Evolutionary conservation across 92 coral and sea anemone species (phyloP).

Genomic region (Zoanthus sansibaricus): DNA sequence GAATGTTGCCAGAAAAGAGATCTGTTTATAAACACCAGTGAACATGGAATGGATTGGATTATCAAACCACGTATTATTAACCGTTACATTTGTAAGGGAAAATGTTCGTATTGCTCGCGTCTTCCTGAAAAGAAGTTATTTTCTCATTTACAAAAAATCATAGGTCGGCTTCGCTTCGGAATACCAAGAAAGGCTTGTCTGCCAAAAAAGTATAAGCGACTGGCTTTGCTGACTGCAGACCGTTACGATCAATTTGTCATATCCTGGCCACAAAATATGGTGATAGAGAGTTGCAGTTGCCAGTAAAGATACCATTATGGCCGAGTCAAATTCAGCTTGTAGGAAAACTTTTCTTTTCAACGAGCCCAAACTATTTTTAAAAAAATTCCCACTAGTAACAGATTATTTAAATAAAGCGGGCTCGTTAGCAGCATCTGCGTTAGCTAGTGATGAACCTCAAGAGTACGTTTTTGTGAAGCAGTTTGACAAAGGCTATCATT

Average conservation of each 20-base stretch:
- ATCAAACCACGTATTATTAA: conserved; percentile 15
- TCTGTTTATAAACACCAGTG: not conserved
- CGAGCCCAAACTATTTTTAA: not conserved
- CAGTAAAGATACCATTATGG: not conserved
- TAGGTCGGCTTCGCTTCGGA: not conserved
- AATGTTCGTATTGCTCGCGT: not conserved
- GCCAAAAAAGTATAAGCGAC: conserved; percentile 5
- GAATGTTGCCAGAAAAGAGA: conserved; percentile 3
- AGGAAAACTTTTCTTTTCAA: not conserved
- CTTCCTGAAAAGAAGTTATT: not conserved
- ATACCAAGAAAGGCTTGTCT: not conserved
- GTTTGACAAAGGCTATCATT: no score
- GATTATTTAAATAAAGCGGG: no score
- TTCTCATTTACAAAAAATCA: not conserved
- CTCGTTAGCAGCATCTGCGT: no score
- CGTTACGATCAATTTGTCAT: conserved; percentile 12
- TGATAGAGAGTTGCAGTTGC: conserved; percentile 17
- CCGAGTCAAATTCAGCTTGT: not conserved
- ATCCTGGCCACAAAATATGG: conserved; percentile 9
- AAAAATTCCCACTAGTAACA: not conserved
- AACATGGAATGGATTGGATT: not conserved
- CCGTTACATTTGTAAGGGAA: conserved; percentile 1
- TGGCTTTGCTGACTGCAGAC: not conserved
- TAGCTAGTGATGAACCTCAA: no score
- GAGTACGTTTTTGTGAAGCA: no score